Evolutionary conservation across 2,797 vertebrate species (phyloP), one percentile per base, ranked within the genome.

Genomic region (Staurois parvus): DNA sequence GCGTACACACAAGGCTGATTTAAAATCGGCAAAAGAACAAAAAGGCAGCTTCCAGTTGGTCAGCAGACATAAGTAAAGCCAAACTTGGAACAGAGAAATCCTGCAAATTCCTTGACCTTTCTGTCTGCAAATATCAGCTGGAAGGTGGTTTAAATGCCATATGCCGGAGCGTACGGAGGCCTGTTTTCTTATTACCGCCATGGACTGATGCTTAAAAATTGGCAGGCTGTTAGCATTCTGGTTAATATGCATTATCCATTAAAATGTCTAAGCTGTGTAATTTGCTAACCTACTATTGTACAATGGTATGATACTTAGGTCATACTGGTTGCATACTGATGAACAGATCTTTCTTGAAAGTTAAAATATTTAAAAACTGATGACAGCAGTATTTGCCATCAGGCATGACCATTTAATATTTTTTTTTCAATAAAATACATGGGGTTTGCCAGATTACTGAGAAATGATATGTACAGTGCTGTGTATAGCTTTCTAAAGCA

Each of bases 1-100:
- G 80, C 56, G 79, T 73, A 88, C 85, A 89, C 70, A 83, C 6
- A 0, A 84, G 88, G 79, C 82, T 88, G 85, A 66, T 88, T 73
- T 19, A 0, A 0, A 74, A 28, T 1, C 30, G 66, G 62, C 67
- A 30, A 87, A 88, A 79, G 73, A 85, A 85, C n/a, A 80, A 80
- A 21, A 78, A 85, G 73, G 77, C 79, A n/a, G 70, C 72, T 67
- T 88, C 88, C 80, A 2, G 15, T n/a, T 68, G 86, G n/a, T 72
- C 64, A 81, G 81, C 89, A 88, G 85, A 59, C 8, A 26, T n/a
- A 64, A 79, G 69, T 69, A 19, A 78, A 72, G 75, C 85, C 75
- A 42, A 26, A 72, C 59, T 87, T 83, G 85, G 80, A 87, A 83
- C 76, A 87, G 75, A 84, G 77, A 79, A 89, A 84, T 84, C 85